phyloP scores from a whole-genome alignment of 1,140 invertebrate genomes.

The Mamestra configurata region DNA sequence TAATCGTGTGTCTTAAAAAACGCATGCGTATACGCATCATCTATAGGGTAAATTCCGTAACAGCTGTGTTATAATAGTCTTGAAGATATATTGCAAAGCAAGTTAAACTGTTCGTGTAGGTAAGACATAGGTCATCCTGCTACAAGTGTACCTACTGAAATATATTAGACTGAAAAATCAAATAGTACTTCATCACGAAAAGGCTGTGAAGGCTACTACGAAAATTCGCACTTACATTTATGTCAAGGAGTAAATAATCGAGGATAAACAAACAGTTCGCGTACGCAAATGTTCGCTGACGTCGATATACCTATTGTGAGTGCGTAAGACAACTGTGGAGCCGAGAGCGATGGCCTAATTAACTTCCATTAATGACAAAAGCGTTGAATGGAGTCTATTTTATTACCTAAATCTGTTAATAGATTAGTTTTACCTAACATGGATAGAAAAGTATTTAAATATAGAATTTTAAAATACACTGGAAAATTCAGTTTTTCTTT shows the following conservation, averaged over 20 bases:
- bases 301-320: conserved; percentile 34
- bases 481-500: background rate
- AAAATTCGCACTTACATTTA: conserved; percentile 54
- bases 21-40: background rate
- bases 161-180: background rate
- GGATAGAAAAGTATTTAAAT: too few relatives aligned
- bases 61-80: background rate
- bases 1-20: conserved; percentile 1
- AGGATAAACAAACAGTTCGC: conserved; percentile 61
- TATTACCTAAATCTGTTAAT: background rate
- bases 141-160: conserved; percentile 1
- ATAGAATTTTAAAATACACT: too few relatives aligned
- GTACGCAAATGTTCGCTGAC: conserved; percentile 46
- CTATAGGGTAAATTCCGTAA: background rate
- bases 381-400: background rate
- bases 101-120: background rate
- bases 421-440: background rate
- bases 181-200: background rate
- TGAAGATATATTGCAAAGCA: background rate
- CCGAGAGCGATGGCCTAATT: conserved; percentile 31
- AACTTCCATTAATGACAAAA: conserved; percentile 14
- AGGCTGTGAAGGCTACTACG: background rate
- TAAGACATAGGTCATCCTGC: background rate
- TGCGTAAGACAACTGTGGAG: background rate
- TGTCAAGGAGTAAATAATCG: conserved; percentile 64